phyloP scores from a whole-genome alignment of 2,888 invertebrate species.

The Bellardia pandia region DNA sequence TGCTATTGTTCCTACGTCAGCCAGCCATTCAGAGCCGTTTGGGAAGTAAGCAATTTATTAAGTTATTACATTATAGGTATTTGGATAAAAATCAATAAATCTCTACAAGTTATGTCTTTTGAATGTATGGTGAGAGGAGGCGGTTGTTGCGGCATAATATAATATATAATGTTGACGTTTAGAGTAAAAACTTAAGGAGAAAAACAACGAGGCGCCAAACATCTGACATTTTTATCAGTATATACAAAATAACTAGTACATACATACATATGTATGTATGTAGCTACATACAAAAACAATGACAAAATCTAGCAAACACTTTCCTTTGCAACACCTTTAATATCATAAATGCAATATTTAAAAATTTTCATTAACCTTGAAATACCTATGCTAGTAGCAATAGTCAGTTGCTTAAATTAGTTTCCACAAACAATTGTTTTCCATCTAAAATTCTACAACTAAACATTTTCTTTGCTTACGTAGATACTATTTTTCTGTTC shows the following conservation, averaged over 20 bases:
- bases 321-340: background rate
- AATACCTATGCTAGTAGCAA: background rate
- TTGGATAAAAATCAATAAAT: constrained; percentile 72
- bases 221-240: constrained; percentile 32
- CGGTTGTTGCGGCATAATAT: background rate
- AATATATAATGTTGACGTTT: constrained; percentile 4
- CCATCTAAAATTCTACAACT: background rate
- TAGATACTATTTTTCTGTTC: background rate
- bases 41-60: background rate
- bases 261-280: no score
- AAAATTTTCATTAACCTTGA: constrained; percentile 13
- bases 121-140: background rate
- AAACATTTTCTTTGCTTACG: background rate
- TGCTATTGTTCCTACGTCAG: constrained; percentile 12
- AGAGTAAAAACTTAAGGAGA: background rate
- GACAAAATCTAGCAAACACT: no score
- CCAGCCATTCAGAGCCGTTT: background rate
- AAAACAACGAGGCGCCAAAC: constrained; percentile 65
- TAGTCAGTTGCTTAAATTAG: no score
- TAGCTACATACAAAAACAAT: no score
- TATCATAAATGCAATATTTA: background rate
- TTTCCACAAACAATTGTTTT: no score
- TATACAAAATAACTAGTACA: no score
- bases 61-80: background rate
- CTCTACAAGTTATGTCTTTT: constrained; percentile 44